Evolutionary conservation across 1,140 invertebrate genomes (phyloP), one percentile per base, ranked within the genome.

Genomic region (Pissodes strobi): DNA sequence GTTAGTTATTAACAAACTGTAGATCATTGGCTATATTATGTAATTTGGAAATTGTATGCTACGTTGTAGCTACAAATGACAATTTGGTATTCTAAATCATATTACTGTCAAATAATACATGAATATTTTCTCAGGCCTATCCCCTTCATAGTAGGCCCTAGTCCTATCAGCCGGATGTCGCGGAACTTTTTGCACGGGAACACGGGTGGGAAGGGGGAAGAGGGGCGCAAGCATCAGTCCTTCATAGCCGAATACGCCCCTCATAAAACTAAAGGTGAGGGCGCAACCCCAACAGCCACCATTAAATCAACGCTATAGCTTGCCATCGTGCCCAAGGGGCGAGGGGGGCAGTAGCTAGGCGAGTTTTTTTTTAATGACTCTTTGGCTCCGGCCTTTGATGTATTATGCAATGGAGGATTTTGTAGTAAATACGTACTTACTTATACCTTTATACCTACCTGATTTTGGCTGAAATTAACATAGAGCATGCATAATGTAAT

Each of bases 241-340:
- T 48, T 49, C 57, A 60, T 38, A 39, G 22, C 34, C 45, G 59
- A 62, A 22, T 62, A 62, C 67, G 67, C 67, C 69, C 60, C 64
- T 68, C 62, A 52, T 67, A 43, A 67, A 67, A 67, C 69, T 67
- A 63, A 62, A 69, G 60, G 64, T 62, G 30, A 69, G 67, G 69
- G 67, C 51, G 53, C 61, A 69, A 61, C 64, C 69, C 69, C 64
- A 61, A 53, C 27, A 62, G 48, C 69, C 22, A 58, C 66, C 56
- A 68, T 66, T 70, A 70, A 70, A 66, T 66, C 63, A 59, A 64
- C 46, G 53, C 59, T 39, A 56, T 64, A 67, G 22, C 64, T 58
- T 64, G 41, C 59, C 38, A 66, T 34, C 15, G 19, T 41, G 19
- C 12, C 23, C 18, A 15, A 25, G 37, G 51, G 10, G 6, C 15